phyloP scores from a whole-genome alignment of 2,888 invertebrate genomes.

The Halictus quadricinctus region DNA sequence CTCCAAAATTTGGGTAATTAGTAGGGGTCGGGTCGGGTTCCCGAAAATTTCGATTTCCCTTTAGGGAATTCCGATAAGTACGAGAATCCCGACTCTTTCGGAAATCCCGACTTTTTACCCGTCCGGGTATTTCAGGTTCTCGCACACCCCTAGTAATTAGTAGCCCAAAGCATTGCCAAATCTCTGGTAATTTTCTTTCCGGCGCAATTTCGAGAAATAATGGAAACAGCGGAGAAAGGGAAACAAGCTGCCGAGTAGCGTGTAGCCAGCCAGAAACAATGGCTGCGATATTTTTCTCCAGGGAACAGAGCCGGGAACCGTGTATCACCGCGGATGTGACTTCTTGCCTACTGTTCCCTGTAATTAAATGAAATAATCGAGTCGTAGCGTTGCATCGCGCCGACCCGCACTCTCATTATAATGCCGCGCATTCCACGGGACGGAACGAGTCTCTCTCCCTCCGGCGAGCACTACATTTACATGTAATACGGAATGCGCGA shows the following conservation, averaged over 20 bases:
- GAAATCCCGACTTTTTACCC: no score
- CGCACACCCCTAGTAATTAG: neutral
- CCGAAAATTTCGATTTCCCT: no score
- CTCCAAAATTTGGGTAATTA: neutral
- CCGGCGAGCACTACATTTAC: conserved; percentile 40
- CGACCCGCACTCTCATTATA: conserved; percentile 66
- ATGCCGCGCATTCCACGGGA: conserved; percentile 66
- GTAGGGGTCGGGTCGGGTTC: no score
- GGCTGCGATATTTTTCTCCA: conserved; percentile 25
- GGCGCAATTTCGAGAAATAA: neutral
- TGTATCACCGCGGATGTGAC: conserved; percentile 50
- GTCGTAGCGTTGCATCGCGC: conserved; percentile 55
- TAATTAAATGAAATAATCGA: conserved; percentile 69
- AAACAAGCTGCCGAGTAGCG: neutral
- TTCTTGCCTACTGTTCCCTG: conserved; percentile 55
- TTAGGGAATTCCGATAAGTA: no score
- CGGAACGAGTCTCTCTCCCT: conserved; percentile 64
- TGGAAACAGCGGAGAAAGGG: neutral
- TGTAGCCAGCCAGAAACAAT: conserved; percentile 26
- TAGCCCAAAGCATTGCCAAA: neutral
- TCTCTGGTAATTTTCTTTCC: neutral
- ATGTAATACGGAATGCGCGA: conserved; percentile 42
- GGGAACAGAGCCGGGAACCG: neutral
- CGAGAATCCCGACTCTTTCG: no score
- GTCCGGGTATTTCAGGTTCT: no score